These are phyloP conservation scores for Corynorhinus townsendii DNA, from an alignment of 2,113 vertebrate species.

Conservation along the genomic window DNA sequence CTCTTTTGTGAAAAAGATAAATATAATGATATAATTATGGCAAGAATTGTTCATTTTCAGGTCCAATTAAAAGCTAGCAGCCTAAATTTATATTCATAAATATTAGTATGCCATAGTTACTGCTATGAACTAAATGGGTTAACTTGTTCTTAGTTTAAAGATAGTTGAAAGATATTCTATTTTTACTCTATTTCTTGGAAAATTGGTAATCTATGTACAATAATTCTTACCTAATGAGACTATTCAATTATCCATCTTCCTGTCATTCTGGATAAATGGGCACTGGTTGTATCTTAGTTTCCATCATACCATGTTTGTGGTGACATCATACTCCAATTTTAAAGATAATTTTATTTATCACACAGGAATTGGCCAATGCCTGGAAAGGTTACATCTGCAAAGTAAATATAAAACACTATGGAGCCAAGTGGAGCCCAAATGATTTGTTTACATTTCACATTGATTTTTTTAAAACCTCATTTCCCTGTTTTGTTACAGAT, in stretches of 20 bases:
- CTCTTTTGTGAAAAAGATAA: background rate
- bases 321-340: conserved; percentile 47
- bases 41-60: background rate
- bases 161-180: background rate
- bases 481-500: conserved; percentile 63
- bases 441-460: conserved; percentile 63
- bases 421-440: conserved; percentile 44
- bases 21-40: background rate
- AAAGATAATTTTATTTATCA: conserved; percentile 68
- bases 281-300: conserved; percentile 19
- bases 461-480: conserved; percentile 65
- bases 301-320: conserved; percentile 43
- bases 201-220: conserved; percentile 30
- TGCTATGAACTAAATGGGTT: background rate
- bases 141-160: background rate
- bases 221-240: conserved; percentile 40
- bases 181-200: conserved; percentile 41
- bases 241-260: background rate
- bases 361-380: conserved; percentile 35
- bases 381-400: conserved; percentile 66
- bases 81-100: background rate
- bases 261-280: conserved; percentile 23
- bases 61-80: background rate
- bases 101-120: background rate
- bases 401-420: conserved; percentile 53